Percentiles rank a stretch among this genome's conserved stretches.
Conservation (phyloP, 2,797 vertebrate species). For the Lycodopsis pacificus region DNA sequence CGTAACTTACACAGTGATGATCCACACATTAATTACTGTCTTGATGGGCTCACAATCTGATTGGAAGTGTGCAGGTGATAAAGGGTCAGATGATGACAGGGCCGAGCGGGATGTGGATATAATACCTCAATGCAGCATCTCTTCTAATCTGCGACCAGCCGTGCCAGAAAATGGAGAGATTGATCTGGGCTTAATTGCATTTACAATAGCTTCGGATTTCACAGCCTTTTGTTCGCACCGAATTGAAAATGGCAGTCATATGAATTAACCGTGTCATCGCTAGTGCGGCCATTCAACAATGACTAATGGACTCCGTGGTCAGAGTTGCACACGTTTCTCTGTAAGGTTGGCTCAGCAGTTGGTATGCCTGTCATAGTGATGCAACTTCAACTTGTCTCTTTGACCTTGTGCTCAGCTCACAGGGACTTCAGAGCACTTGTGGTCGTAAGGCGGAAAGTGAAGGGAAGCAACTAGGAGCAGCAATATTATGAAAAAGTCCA, state of each 20-base stretch:
- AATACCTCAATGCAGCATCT: constrained; percentile 34
- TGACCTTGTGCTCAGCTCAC: constrained; percentile 55
- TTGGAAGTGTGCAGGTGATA: constrained; percentile 49
- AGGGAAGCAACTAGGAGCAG: constrained; percentile 1
- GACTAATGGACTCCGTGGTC: constrained; percentile 54
- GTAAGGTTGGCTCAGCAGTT: constrained; percentile 27
- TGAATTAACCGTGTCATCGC: constrained; percentile 62
- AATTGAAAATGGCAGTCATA: constrained; percentile 57
- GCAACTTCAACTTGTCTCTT: constrained; percentile 33
- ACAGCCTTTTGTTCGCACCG: constrained; percentile 52
- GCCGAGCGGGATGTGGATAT: constrained; percentile 42
- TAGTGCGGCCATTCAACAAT: constrained; percentile 41
- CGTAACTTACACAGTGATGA: constrained; percentile 51
- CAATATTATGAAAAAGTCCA: neutral
- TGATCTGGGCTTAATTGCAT: constrained; percentile 63
- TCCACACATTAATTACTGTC: constrained; percentile 67
- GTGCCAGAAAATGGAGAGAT: constrained; percentile 65
- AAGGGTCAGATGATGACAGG: constrained; percentile 40
- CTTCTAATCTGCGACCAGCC: constrained; percentile 51
- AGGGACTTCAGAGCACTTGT: neutral
- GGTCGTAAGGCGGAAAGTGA: neutral
- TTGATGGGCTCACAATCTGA: constrained; percentile 70
- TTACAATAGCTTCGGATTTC: constrained; percentile 54
- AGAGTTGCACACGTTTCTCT: constrained; percentile 35
- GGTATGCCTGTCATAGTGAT: constrained; percentile 33